Conservation (phyloP, 2,888 invertebrate genomes). For the Aethes cnicana region DNA sequence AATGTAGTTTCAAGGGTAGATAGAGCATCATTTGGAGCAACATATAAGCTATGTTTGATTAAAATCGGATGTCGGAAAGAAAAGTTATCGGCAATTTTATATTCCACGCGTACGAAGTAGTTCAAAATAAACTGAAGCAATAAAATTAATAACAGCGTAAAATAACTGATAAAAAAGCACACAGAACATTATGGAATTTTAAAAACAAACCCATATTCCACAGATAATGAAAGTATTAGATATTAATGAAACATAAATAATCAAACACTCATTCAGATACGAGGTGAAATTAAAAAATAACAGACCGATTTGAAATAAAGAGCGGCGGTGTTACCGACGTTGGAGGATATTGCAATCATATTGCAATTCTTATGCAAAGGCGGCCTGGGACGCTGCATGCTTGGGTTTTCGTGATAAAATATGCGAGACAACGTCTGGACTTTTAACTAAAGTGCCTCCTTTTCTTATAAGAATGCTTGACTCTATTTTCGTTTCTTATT, state of each 20-base stretch:
- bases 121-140: too few relatives aligned
- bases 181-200: too few relatives aligned
- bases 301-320: not conserved
- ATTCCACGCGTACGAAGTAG: too few relatives aligned
- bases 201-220: not conserved
- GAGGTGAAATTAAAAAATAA: slow-evolving; percentile 7
- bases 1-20: too few relatives aligned
- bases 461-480: not conserved
- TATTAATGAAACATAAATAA: not conserved
- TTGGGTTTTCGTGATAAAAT: slow-evolving; percentile 8
- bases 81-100: too few relatives aligned
- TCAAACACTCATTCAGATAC: not conserved
- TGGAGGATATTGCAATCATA: not conserved
- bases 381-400: slow-evolving; percentile 4
- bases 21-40: too few relatives aligned
- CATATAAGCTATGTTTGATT: too few relatives aligned
- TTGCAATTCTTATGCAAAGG: slow-evolving; percentile 17
- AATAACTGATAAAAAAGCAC: too few relatives aligned
- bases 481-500: not conserved
- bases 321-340: not conserved
- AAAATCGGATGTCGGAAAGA: too few relatives aligned
- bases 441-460: slow-evolving; percentile 2
- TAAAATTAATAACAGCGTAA: too few relatives aligned
- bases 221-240: not conserved
- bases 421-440: slow-evolving; percentile 10